Percentiles rank a stretch among this genome's conserved stretches.
Evolutionary conservation across 2,888 invertebrate genomes (phyloP).

Genomic region (Drosophila colorata): DNA sequence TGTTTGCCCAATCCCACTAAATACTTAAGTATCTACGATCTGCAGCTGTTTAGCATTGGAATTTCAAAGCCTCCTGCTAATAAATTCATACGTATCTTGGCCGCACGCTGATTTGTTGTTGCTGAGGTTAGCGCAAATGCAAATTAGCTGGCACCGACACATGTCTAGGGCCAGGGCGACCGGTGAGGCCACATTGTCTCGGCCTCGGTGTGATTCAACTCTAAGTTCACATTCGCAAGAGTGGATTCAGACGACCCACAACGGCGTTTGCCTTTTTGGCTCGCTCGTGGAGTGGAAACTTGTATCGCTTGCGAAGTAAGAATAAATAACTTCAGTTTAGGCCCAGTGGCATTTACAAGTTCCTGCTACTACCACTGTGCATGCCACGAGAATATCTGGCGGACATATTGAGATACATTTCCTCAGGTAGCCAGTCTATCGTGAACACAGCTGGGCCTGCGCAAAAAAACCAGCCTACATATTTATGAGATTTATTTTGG

Average conservation of each 20-base stretch:
- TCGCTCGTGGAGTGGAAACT: constrained; percentile 59
- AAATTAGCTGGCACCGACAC: constrained; percentile 55
- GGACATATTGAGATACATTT: constrained; percentile 67
- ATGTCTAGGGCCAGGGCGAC: not conserved
- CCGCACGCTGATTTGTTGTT: constrained; percentile 63
- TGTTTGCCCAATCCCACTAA: constrained; percentile 60
- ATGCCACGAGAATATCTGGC: constrained; percentile 55
- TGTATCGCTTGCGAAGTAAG: constrained; percentile 67
- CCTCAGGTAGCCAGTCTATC: constrained; percentile 43
- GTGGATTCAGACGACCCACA: constrained; percentile 62
- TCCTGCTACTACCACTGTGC: constrained; percentile 19
- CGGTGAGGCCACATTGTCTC: constrained; percentile 21
- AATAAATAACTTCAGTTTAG: constrained; percentile 66
- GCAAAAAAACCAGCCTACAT: constrained; percentile 47
- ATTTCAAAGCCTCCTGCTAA: constrained; percentile 32
- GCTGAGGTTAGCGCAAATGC: constrained; percentile 52
- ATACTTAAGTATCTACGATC: constrained; percentile 29
- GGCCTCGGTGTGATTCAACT: constrained; percentile 15
- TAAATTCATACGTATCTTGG: constrained; percentile 64
- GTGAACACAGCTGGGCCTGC: not conserved
- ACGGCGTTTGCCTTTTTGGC: constrained; percentile 64
- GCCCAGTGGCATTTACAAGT: constrained; percentile 25
- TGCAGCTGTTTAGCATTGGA: constrained; percentile 1
- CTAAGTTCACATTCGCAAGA: constrained; percentile 7
- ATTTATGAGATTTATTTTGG: constrained; percentile 80